Evolutionary conservation across 2,797 vertebrate genomes (phyloP), one percentile per base, ranked within the genome.

Genomic region (Premnoplex brunnescens): DNA sequence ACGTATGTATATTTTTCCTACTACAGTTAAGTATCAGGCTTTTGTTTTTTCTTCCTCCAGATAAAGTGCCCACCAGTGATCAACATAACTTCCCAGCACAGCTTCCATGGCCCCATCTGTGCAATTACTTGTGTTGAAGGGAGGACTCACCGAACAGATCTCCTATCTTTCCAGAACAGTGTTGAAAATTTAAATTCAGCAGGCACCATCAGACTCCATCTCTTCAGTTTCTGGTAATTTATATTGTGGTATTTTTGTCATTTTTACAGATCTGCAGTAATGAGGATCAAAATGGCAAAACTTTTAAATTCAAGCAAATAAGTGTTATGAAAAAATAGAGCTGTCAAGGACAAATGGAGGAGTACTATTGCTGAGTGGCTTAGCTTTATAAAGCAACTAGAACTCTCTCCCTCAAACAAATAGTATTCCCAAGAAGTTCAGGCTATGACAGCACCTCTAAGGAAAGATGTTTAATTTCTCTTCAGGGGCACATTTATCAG

Each of bases 381-480:
- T 66, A 69, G 51, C 54, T 69, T 85, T 84, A 93, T 55, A 74
- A 36, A 64, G 55, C 21, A 19, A 14, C 28, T 41, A 56, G 75
- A 93, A 30, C 6, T 81, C 34, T 58, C 14, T 94, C 44, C 55
- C 74, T 95, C 71, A 64, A 67, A 94, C 55, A 93, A 80, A 87
- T 24, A 75, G 27, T 85, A 60, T 66, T 83, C 73, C 43, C 37
- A 52, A 73, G 36, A 86, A 85, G 79, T 96, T 91, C 75, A 49
- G 41, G 30, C 55, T 62, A 39, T 69, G 54, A 86, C 79, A 94
- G 79, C 58, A 86, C 51, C 73, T 95, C 51, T 79, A 75, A 92
- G 88, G 88, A 76, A 91, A 91, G 79, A 88, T 73, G 63, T 69
- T 95, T 92, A 78, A 92, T 91, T 95, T 90, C 48, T 93, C 91